Percentiles rank a stretch among this genome's conserved stretches.
Conservation (phyloP, 2,113 vertebrate genomes). For the Tyto alba region DNA sequence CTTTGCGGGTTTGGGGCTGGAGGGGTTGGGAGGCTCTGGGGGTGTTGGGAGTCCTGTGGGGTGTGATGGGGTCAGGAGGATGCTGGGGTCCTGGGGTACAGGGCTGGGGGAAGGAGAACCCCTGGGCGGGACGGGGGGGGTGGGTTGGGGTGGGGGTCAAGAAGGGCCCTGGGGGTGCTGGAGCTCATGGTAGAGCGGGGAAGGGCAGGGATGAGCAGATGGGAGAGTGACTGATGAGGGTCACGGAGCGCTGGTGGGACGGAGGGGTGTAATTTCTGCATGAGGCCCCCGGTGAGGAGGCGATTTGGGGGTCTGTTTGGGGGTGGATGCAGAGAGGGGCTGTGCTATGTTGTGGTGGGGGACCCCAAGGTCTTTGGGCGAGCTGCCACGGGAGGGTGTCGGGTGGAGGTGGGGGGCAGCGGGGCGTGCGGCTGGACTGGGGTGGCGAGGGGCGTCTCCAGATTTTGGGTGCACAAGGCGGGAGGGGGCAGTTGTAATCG, state of each 20-base stretch:
- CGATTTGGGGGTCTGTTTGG: too few relatives aligned
- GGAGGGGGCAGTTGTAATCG: accelerated
- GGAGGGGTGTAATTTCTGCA: background rate
- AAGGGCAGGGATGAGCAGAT: background rate
- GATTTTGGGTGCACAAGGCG: background rate
- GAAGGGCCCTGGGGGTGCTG: background rate
- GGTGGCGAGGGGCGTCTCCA: accelerated
- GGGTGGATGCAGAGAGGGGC: background rate
- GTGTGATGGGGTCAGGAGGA: background rate
- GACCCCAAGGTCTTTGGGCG: background rate
- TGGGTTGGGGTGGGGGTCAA: background rate
- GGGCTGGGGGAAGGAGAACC: background rate
- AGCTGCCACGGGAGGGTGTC: background rate
- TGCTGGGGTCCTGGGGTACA: background rate
- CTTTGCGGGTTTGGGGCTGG: background rate
- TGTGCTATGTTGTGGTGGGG: background rate
- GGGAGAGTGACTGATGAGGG: accelerated
- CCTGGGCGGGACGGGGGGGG: too few relatives aligned
- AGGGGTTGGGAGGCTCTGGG: too few relatives aligned
- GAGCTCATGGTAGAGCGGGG: background rate
- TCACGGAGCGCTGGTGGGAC: background rate
- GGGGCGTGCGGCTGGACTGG: background rate
- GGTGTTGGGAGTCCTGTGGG: background rate
- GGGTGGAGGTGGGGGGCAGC: background rate
- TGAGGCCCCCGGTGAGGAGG: background rate